Conservation (phyloP, 2,888 invertebrate species). For the Harpalus rufipes region DNA sequence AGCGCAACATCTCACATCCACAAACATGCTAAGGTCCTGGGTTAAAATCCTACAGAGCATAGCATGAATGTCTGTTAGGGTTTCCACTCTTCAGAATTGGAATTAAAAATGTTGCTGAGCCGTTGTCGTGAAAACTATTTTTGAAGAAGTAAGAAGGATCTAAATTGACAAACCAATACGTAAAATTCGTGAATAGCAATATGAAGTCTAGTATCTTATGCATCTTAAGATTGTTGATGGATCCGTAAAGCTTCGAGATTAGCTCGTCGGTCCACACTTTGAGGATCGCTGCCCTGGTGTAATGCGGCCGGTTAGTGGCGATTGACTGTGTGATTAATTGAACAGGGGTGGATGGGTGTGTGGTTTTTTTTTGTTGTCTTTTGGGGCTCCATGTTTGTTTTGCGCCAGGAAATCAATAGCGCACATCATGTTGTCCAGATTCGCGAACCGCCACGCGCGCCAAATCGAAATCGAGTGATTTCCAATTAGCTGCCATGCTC, state of each 20-base stretch:
- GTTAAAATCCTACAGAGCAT: too few relatives aligned
- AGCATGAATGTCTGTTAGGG: too few relatives aligned
- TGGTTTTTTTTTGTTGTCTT: constrained; percentile 48
- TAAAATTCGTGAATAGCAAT: too few relatives aligned
- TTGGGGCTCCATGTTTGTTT: constrained; percentile 38
- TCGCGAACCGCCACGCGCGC: constrained; percentile 19
- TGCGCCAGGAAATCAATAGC: constrained; percentile 37
- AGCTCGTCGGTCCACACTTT: background rate
- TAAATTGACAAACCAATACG: too few relatives aligned
- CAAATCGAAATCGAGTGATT: constrained; percentile 49
- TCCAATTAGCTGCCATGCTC: constrained; percentile 42
- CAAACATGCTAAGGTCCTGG: too few relatives aligned
- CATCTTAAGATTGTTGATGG: background rate
- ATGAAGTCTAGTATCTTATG: too few relatives aligned
- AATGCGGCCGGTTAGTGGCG: constrained; percentile 24
- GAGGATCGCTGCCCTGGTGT: background rate
- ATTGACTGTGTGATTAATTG: constrained; percentile 46
- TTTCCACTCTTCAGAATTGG: too few relatives aligned
- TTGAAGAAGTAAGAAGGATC: too few relatives aligned
- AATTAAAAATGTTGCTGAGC: too few relatives aligned
- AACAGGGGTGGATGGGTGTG: background rate
- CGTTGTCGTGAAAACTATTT: too few relatives aligned
- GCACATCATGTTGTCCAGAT: constrained; percentile 47
- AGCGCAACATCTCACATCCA: too few relatives aligned
- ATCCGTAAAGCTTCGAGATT: background rate